A percentile compares a stretch with the other conserved stretches of the same genome.
phyloP scores from a whole-genome alignment of 2,113 vertebrate species.

The Psammodynastes pulverulentus region DNA sequence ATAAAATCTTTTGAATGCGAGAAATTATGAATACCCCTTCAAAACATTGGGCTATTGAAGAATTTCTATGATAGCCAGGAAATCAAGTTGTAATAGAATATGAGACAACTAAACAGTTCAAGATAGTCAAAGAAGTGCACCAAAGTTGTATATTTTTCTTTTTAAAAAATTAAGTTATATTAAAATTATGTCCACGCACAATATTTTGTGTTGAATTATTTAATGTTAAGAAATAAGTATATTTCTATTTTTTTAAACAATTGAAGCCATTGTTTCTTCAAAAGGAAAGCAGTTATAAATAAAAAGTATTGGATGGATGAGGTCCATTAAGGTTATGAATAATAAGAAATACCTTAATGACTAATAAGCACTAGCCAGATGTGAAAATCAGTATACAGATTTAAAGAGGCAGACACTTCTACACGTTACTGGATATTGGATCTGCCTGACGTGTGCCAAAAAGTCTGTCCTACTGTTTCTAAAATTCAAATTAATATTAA shows the following conservation, averaged over 20 bases:
- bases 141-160: not conserved
- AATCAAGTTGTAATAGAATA: not conserved
- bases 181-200: not conserved
- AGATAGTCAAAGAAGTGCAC: not conserved
- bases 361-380: not conserved
- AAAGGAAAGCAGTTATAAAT: not conserved
- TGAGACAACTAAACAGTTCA: not conserved
- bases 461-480: not conserved
- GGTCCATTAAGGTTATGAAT: not conserved
- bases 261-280: not conserved
- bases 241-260: not conserved
- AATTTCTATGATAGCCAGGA: not conserved
- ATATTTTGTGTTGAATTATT: not conserved
- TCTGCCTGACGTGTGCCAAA: not conserved
- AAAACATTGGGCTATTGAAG: not conserved
- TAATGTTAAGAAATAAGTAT: not conserved
- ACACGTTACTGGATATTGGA: not conserved
- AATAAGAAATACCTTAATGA: not conserved
- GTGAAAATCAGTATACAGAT: not conserved
- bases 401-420: not conserved
- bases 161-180: not conserved
- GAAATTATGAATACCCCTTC: not conserved
- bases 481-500: not conserved
- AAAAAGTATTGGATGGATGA: not conserved
- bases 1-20: not conserved